A percentile compares a stretch with the other conserved stretches of the same genome.
Conservation (phyloP, 2,113 vertebrate species). For the Pollachius pollachius region DNA sequence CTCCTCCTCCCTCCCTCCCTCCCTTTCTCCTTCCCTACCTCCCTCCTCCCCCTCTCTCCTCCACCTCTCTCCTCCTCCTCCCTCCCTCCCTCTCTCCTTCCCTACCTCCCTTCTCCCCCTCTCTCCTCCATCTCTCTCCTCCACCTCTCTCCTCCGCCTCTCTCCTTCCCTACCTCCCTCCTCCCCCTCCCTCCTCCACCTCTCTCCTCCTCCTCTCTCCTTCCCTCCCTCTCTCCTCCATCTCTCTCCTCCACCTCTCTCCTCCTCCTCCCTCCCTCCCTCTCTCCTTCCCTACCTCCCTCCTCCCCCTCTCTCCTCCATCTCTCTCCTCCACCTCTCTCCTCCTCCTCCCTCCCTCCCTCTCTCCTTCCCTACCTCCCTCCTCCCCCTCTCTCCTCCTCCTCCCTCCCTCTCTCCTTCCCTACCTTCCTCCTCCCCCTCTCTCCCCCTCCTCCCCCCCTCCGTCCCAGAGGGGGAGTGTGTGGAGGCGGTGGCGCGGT, state of each 20-base stretch:
- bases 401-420: neutral
- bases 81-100: no score
- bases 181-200: neutral
- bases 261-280: no score
- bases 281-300: neutral
- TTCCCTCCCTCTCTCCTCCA: neutral
- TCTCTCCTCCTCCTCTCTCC: neutral
- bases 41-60: neutral
- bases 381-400: no score
- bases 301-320: no score
- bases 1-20: neutral
- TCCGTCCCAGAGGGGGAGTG: slow-evolving; percentile 84
- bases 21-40: neutral
- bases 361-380: no score
- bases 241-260: neutral
- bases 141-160: neutral
- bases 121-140: no score
- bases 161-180: neutral
- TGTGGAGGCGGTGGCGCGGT: slow-evolving; percentile 95
- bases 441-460: neutral
- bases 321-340: no score
- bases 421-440: neutral
- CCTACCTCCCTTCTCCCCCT: no score
- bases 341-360: neutral
- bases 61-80: no score